phyloP scores from a whole-genome alignment of 2,888 invertebrate species.

The Tubiluchus corallicola region DNA sequence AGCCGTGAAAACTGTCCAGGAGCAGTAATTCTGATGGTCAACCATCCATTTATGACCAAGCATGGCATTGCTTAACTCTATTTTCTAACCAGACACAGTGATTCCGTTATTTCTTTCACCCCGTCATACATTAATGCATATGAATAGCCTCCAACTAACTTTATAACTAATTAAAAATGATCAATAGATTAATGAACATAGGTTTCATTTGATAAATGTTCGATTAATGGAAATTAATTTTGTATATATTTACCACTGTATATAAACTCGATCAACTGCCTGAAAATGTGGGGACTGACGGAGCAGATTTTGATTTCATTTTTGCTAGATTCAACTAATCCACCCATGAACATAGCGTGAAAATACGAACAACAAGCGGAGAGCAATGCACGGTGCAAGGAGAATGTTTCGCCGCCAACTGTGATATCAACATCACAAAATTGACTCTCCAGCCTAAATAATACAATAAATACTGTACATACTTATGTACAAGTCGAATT shows the following conservation, averaged over 20 bases:
- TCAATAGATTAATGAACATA: conserved; percentile 21
- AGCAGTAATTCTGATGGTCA: too few relatives aligned
- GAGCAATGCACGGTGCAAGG: conserved; percentile 19
- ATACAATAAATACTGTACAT: too few relatives aligned
- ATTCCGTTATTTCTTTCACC: too few relatives aligned
- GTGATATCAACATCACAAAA: conserved; percentile 19
- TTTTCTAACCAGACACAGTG: too few relatives aligned
- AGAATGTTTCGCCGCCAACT: conserved; percentile 16
- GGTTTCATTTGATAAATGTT: conserved; percentile 18
- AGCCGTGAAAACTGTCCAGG: too few relatives aligned
- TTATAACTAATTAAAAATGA: too few relatives aligned
- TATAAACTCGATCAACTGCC: conserved; percentile 19
- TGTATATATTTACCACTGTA: conserved; percentile 20
- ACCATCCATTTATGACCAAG: too few relatives aligned
- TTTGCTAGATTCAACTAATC: conserved; percentile 19
- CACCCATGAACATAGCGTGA: conserved; percentile 22
- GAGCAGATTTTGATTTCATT: conserved; percentile 18
- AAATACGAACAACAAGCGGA: conserved; percentile 22
- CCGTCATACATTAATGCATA: too few relatives aligned
- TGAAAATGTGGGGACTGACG: conserved; percentile 17
- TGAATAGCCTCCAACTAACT: too few relatives aligned
- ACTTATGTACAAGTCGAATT: too few relatives aligned
- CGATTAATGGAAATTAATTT: background rate
- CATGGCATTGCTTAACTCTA: too few relatives aligned
- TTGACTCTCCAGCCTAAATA: background rate